Base-by-base conservation (phyloP, 2,113 vertebrate genomes). In the Castor canadensis region DNA sequence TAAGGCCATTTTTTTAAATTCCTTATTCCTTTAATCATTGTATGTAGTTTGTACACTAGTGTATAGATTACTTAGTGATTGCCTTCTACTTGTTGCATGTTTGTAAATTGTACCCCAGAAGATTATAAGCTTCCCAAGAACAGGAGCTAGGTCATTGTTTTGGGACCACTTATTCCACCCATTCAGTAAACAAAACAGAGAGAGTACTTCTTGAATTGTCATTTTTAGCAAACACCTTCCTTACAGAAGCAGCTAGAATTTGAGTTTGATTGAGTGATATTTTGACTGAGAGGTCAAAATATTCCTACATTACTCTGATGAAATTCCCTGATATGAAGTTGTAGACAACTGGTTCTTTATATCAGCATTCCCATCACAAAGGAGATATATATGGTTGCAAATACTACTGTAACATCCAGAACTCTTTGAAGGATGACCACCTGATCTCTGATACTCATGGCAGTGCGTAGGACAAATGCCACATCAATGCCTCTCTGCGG, bases 11-110 rank as follows among this genome's bases (percentile, higher is more conserved):
- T 81, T 72, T 95, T 56, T 64, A 89, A 93, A 87, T 91, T 76
- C 32, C 17, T 62, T 93, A 43, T 83, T 95, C 69, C 35, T 82
- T 91, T 52, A 83, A 62, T 91, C 73, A 80, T 73, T 89, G 80
- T 49, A 58, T 95, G 54, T 92, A 80, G 22, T 95, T 92, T 87
- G 24, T 45, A 90, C 1, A 66, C 76, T 69, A 64, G 43, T 93
- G 87, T 91, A 49, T 88, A 85, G 30, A 49, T 95, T 94, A 15
- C 62, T 83, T 83, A 91, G n/a, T 93, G 58, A 43, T 82, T 87
- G 19, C 56, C 38, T 35, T 89, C 35, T 79, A 76, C 40, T 89
- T 80, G 13, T 90, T 97, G 32, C 7, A 26, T 84, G 67, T 66
- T 91, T 91, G 3, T 94, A 94, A 90, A 38, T 76, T 92, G 92